A percentile compares a stretch with the other conserved stretches of the same genome.
phyloP scores from a whole-genome alignment of 2,888 invertebrate species.

The Cephalotes varians region DNA sequence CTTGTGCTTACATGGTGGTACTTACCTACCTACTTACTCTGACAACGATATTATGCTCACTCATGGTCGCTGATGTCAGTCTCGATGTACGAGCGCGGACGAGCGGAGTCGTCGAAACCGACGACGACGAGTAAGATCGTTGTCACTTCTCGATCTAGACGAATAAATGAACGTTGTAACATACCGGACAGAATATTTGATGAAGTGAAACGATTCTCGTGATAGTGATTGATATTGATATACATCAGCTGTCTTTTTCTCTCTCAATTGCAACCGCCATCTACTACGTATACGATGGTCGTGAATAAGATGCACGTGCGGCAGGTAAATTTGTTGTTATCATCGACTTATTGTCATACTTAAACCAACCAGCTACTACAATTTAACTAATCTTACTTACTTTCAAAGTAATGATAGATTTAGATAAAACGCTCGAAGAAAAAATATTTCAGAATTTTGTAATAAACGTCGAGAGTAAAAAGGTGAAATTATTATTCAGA shows the following conservation, averaged over 20 bases:
- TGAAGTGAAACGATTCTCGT: background rate
- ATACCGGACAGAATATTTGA: background rate
- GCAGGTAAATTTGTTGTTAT: conserved; percentile 47
- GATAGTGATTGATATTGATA: background rate
- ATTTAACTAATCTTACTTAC: background rate
- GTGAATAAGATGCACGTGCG: background rate
- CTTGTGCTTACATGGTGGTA: conserved; percentile 3
- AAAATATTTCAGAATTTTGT: background rate
- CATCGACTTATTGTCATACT: too few species aligned
- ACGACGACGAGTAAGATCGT: conserved; percentile 7
- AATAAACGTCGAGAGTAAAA: background rate
- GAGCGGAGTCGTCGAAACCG: background rate
- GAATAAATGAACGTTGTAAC: background rate
- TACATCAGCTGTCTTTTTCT: background rate
- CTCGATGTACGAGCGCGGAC: conserved; percentile 23
- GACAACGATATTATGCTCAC: background rate
- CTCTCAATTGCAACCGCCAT: background rate
- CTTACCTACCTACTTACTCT: conserved; percentile 14
- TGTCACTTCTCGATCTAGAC: background rate
- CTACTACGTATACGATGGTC: conserved; percentile 16
- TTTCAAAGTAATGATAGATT: too few species aligned
- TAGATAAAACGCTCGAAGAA: too few species aligned
- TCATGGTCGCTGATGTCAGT: conserved; percentile 34
- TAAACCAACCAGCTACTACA: too few species aligned
- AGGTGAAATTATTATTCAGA: background rate